Evolutionary conservation across 2,888 invertebrate genomes (phyloP), one percentile per base, ranked within the genome.

Genomic region (Merodon equestris): DNA sequence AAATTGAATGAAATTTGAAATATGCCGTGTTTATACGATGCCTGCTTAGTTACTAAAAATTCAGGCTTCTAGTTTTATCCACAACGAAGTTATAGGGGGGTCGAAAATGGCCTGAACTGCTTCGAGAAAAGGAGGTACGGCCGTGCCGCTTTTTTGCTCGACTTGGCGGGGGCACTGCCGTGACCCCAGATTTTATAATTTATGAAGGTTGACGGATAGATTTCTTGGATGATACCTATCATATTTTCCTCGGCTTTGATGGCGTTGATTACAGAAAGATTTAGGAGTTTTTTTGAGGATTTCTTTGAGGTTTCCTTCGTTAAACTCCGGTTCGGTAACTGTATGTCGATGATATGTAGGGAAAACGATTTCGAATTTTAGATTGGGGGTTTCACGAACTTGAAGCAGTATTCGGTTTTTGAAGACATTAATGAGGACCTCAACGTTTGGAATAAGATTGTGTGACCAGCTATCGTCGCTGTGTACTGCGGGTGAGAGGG

Each of bases 351-450:
- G 45, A 14, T 45, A 14, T 15, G 45, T 27, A 17, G 36, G 15
- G 18, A 56, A 56, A 10, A 58, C 34, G 9, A 50, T 60, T 40
- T 47, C 5, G 19, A 60, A 60, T 4, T 13, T 15, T 15, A 9
- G 5, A n/a, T n/a, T n/a, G 47, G 17, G 18, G 15, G 4, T 4
- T 7, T 12, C 15, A 18, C 48, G 47, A 40, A 19, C 3, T 60
- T 4, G 12, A 60, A 36, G 13, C 10, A 60, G n/a, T 12, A 48
- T 36, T 27, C 53, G 60, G 14, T 70, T 70, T 48, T 66, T 66
- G 15, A 66, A 64, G 17, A 17, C 58, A 36, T 73, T 73, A 48
- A 67, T 53, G 15, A 60, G 66, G 9, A 54, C 50, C 36, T 71
- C 71, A 12, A 45, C 10, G 18, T 40, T 50, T 13, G 57, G 57